Evolutionary conservation across 64 coral and sea anemone species (phyloP), one percentile per base, ranked within the genome.

Genomic region (Platygyra sinensis): DNA sequence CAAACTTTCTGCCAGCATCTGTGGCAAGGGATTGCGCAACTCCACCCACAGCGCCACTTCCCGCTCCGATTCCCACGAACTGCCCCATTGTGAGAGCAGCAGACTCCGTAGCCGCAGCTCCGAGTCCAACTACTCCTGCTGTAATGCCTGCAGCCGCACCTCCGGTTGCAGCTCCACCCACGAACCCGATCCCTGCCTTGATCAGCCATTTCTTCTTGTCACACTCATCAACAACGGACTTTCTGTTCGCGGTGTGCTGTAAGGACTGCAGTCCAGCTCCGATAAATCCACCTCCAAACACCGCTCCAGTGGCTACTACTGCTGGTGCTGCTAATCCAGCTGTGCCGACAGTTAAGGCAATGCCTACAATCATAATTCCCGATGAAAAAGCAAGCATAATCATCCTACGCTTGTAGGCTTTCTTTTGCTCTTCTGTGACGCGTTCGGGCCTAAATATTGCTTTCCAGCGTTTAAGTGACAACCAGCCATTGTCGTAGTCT

Each of bases 401-500:
- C 11, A 96, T n/a, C 17, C 94, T 76, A 22, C 60, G 65, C 36
- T 3, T 50, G 42, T 28, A 86, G 28, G 51, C 36, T 17, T 33
- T 15, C 29, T 62, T 89, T 39, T 96, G 90, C 16, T 92, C 87
- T 27, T 89, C 27, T 30, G 90, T 96, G 63, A 72, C 13, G 31
- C 90, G 80, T 27, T 95, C 94, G 39, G 94, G 77, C 36, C 20
- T 30, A 46, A 95, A 92, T 27, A 95, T 62, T 16, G 90, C 90
- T 79, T 46, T 71, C 30, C 6, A 96, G 6, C 72, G 79, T 57
- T 25, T 60, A 13, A 5, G 8, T 3, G 80, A 89, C 18, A 61
- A 15, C 94, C 94, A 96, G 5, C 90, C 90, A 24, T 33, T 33
- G 75, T 93, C 90, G 32, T 80, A 89, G 29, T 96, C 90, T 16